Base-by-base conservation (phyloP, 2,888 invertebrate genomes). In the Chelonus formosanus region DNA sequence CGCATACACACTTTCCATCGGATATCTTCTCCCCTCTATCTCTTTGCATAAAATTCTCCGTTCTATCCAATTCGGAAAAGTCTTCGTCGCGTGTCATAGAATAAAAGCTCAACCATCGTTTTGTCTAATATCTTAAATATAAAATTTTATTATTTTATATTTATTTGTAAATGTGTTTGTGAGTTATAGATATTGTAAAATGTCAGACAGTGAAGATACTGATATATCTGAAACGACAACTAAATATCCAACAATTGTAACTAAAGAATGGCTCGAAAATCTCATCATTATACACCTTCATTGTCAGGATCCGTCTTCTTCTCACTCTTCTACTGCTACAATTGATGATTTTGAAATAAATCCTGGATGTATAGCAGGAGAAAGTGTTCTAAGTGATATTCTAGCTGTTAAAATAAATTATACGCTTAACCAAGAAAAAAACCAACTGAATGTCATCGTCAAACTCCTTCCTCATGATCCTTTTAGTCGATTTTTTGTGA, bases 381-480 rank as follows among this genome's bases (percentile, higher is more conserved):
- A 92, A 70, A 91, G 91, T 68, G 91, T 91, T 32, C 87, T 93
- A n/a, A 91, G 92, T 82, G 89, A 92, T 78, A 91, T 93, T 48
- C 86, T 92, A 59, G 91, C 92, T n/a, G 91, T 92, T n/a, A 88
- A 88, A 53, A 88, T 92, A 35, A 88, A 89, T 74, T 92, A 92
- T 76, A 87, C 87, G 74, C 77, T 85, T 52, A 83, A 79, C 43
- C 71, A 73, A 85, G 83, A 32, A 84, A 85, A 67, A 71, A 76
- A 69, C 81, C 82, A 76, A 64, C 80, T 87, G 44, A 85, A 84
- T 84, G 82, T 93, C 59, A 90, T 93, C 72, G 90, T 93, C 68
- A 93, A 93, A 81, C 86, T 93, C 57, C 88, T 93, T 36, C 93
- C 93, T 0, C 88, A 90, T 73, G 93, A 93, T 80, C 92, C 92